phyloP scores from a whole-genome alignment of 2,113 vertebrate genomes.

The Ardeotis arabs region DNA sequence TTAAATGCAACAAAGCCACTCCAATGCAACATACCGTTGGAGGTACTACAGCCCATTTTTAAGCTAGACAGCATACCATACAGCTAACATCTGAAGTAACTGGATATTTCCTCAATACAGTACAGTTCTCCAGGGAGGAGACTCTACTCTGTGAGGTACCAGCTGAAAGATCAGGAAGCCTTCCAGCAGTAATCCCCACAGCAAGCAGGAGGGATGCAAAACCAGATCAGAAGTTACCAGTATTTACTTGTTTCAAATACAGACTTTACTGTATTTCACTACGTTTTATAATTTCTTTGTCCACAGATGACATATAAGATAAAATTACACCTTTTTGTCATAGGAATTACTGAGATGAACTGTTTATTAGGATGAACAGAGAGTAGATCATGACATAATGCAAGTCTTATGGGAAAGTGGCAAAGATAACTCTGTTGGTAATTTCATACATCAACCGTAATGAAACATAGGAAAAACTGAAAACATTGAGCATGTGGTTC shows the following conservation, averaged over 20 bases:
- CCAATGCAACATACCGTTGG: accelerated
- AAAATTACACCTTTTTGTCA: background rate
- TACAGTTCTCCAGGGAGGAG: background rate
- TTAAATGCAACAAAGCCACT: background rate
- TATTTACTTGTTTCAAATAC: background rate
- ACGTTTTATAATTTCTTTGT: background rate
- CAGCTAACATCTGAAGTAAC: background rate
- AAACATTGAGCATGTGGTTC: background rate
- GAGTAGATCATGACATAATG: background rate
- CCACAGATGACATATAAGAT: background rate
- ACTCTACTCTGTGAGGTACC: background rate
- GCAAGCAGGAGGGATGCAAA: background rate
- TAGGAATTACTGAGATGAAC: background rate
- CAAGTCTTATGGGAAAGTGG: background rate
- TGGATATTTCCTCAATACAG: background rate
- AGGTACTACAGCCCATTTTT: background rate
- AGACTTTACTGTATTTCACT: background rate
- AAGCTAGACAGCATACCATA: background rate
- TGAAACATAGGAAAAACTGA: background rate
- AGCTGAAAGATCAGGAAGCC: background rate
- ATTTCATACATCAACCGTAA: background rate
- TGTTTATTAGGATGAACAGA: background rate
- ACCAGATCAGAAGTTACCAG: background rate
- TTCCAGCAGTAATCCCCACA: background rate
- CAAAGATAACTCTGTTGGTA: background rate